Evolutionary conservation across 2,113 vertebrate genomes (phyloP).

Genomic region (Tetrax tetrax): DNA sequence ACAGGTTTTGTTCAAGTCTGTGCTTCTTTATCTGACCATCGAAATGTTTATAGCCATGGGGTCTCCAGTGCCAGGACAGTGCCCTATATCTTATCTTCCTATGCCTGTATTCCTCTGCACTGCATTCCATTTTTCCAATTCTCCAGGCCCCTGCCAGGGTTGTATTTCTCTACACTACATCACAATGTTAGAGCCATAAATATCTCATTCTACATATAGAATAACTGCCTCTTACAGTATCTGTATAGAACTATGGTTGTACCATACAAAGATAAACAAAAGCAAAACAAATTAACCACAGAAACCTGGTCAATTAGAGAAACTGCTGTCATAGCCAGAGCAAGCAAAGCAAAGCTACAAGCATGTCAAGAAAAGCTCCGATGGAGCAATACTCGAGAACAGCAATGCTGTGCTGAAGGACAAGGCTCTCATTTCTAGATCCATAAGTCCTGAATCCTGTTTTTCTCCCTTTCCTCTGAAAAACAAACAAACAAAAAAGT

Average conservation of each 20-base stretch:
- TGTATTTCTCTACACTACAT: background rate
- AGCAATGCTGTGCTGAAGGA: background rate
- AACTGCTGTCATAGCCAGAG: background rate
- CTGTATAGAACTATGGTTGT: background rate
- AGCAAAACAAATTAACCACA: background rate
- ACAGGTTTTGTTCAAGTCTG: background rate
- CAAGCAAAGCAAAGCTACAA: background rate
- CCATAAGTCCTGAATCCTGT: accelerated
- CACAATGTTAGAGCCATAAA: background rate
- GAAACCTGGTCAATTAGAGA: background rate
- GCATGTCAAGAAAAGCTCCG: background rate
- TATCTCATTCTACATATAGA: background rate
- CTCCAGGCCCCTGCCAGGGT: background rate
- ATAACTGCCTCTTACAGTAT: background rate
- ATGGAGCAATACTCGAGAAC: background rate
- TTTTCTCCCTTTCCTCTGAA: background rate
- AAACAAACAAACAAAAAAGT: background rate
- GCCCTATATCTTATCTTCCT: background rate
- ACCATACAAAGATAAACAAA: background rate
- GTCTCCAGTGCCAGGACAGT: background rate
- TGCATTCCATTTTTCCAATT: background rate
- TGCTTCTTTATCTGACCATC: background rate
- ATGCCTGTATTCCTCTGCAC: background rate
- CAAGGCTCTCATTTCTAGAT: background rate
- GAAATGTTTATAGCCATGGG: background rate